Evolutionary conservation across 2,888 invertebrate genomes (phyloP).

Genomic region (Phengaris arion): DNA sequence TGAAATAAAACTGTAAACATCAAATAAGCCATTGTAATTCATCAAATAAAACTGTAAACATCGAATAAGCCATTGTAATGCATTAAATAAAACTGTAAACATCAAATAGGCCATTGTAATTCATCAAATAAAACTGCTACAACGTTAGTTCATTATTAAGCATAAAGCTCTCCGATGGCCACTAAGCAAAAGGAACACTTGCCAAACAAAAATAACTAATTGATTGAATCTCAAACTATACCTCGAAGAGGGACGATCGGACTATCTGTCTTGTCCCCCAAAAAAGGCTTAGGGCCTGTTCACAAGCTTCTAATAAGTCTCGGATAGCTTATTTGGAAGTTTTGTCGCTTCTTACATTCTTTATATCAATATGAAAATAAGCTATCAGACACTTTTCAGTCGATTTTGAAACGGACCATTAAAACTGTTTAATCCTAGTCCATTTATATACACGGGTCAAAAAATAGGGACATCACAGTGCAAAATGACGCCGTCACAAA

Average conservation of each 20-base stretch:
- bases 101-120: not conserved
- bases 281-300: not conserved
- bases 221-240: not conserved
- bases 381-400: too few species aligned
- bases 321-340: too few species aligned
- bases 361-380: not conserved
- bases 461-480: not conserved
- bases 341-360: too few species aligned
- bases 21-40: too few species aligned
- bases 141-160: not conserved
- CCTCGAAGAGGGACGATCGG: not conserved
- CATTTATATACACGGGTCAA: slow-evolving; percentile 15
- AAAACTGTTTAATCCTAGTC: not conserved
- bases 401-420: too few species aligned
- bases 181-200: not conserved
- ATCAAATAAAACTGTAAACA: too few species aligned
- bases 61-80: too few species aligned
- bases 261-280: slow-evolving; percentile 1
- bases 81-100: too few species aligned
- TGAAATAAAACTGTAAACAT: too few species aligned
- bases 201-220: not conserved
- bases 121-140: not conserved
- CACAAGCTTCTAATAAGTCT: too few species aligned
- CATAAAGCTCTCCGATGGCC: not conserved
- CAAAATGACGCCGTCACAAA: slow-evolving; percentile 27